Conservation (phyloP, 2,113 vertebrate genomes). For the Seriola dumerili region DNA sequence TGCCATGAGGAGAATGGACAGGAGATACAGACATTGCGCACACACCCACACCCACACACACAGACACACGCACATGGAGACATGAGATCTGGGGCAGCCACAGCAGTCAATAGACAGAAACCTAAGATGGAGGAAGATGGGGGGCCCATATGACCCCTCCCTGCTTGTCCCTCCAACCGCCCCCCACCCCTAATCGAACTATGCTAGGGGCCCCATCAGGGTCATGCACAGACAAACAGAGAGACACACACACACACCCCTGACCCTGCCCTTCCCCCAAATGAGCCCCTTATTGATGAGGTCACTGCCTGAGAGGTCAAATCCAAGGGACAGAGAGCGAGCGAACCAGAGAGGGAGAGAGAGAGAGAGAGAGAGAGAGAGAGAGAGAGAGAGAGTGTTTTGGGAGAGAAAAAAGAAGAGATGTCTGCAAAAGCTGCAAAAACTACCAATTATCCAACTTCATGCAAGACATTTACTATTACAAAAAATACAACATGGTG, state of each 20-base stretch:
- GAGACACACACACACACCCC: conserved; percentile 23
- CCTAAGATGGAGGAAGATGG: conserved; percentile 68
- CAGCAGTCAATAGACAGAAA: conserved; percentile 62
- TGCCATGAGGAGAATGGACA: conserved; percentile 43
- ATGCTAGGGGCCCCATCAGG: conserved; percentile 53
- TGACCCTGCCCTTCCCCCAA: conserved; percentile 67
- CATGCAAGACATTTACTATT: background rate
- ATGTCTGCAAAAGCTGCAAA: background rate
- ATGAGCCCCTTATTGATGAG: conserved; percentile 73
- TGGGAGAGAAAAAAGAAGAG: background rate
- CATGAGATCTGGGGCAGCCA: conserved; percentile 20
- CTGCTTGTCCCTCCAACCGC: background rate
- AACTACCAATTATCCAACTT: background rate
- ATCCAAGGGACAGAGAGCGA: conserved; percentile 41
- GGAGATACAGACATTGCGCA: conserved; percentile 19
- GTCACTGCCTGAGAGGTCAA: conserved; percentile 65
- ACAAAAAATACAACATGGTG: background rate
- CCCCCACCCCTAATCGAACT: conserved; percentile 53
- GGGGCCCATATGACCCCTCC: conserved; percentile 29
- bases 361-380: conserved; percentile 19
- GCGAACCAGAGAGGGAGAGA: background rate
- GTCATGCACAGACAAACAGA: conserved; percentile 50
- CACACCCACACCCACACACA: background rate
- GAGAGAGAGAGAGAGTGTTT: background rate
- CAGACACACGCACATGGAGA: background rate